Percentiles rank a stretch among this genome's conserved stretches.
These are phyloP conservation scores for Limnothrissa miodon DNA, from an alignment of 2,113 vertebrate species.

Conservation along the genomic window DNA sequence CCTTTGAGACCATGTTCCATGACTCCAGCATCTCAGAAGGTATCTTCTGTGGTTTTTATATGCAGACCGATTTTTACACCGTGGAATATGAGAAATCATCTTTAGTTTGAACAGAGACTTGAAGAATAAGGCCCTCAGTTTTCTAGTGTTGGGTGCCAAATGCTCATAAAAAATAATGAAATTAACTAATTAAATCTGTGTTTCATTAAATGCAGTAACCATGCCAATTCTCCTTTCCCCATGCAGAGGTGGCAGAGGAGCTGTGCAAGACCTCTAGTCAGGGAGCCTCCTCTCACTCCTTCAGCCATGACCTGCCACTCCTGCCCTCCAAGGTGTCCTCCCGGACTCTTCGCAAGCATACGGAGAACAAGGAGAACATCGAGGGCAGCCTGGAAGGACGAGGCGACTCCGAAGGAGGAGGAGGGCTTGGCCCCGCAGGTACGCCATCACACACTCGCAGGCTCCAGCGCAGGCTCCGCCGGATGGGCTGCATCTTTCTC, in stretches of 20 bases:
- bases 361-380: conserved; percentile 97
- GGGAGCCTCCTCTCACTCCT: conserved; percentile 73
- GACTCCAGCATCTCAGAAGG: conserved; percentile 98
- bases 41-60: conserved; percentile 49
- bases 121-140: not conserved
- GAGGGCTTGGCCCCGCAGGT: conserved; percentile 66
- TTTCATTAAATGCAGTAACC: not conserved
- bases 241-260: conserved; percentile 92
- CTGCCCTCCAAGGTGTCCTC: conserved; percentile 88
- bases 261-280: conserved; percentile 88
- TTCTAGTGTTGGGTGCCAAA: not conserved
- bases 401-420: conserved; percentile 48
- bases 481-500: conserved; percentile 63
- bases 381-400: conserved; percentile 81
- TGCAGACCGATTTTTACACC: not conserved
- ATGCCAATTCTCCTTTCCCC: not conserved
- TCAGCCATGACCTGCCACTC: conserved; percentile 80
- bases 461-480: conserved; percentile 61
- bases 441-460: conserved; percentile 11
- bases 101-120: not conserved
- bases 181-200: not conserved
- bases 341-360: conserved; percentile 86
- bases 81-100: not conserved
- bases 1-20: conserved; percentile 99
- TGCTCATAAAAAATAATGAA: no score